Base-by-base conservation (phyloP, 2,888 invertebrate genomes). In the Anorthoa munda region DNA sequence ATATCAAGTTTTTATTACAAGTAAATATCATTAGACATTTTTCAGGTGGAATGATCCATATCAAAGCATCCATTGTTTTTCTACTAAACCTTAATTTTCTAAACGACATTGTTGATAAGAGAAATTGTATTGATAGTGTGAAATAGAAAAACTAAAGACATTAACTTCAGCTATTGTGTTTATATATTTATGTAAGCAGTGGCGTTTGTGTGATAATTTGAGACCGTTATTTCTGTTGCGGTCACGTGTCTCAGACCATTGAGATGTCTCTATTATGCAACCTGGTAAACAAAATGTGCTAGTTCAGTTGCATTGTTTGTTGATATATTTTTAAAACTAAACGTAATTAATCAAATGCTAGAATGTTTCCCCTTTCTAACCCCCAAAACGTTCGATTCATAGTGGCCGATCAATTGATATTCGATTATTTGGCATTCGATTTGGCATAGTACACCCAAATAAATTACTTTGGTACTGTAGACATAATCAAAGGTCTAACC, bases 141-240 rank as follows among this genome's bases (percentile, higher is more conserved):
- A 83, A 83, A 83, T 83, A 26, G 45, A 73, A 72, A 67, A 67
- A 56, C 26, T 0, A 50, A 53, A n/a, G 63, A 50, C 17, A 73
- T 79, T 68, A 72, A n/a, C 48, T 63, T 64, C 18, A 31, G 26
- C 21, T 48, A 66, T 79, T 66, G 72, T 63, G 26, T 65, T 60
- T 65, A 11, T 71, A 48, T 66, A 45, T 66, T 66, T 50, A n/a
- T 66, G 58, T 66, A 59, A 51, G 59, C 13, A 48, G 21, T 71
- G 56, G 79, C 31, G 58, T 66, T 56, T 39, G 59, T 17, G 73
- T 66, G 61, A 80, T 68, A 65, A 79, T 72, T 83, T 50, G 18
- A 45, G 4, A 66, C 73, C 60, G 73, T 67, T 83, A 15, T 26
- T 1, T 45, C 55, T 39, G 18, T 5, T 45, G 53, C 23, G 45